These are phyloP conservation scores for Bombus terrestris DNA, from an alignment of 1,140 invertebrate genomes.

Conservation along the genomic window DNA sequence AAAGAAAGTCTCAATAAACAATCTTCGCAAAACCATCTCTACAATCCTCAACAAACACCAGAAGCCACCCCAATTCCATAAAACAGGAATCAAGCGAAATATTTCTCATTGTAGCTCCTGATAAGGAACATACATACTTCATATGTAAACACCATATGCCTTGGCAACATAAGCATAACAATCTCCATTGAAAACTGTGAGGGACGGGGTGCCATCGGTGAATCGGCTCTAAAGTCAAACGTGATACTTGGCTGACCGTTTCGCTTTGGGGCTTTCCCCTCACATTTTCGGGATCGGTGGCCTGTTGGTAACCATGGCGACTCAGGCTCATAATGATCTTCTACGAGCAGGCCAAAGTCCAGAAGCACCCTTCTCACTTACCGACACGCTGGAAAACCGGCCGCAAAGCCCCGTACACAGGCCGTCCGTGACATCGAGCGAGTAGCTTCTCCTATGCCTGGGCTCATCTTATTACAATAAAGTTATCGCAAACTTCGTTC, in stretches of 20 bases:
- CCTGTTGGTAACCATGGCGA: conserved; percentile 80
- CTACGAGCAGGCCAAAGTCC: conserved; percentile 71
- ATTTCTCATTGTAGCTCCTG: not conserved
- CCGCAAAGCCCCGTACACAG: conserved; percentile 64
- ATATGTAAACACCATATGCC: not conserved
- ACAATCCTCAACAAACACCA: too few species aligned
- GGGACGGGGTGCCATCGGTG: conserved; percentile 22
- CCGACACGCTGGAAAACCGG: conserved; percentile 75
- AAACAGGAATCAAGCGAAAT: not conserved
- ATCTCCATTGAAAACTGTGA: conserved; percentile 52
- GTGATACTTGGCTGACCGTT: conserved; percentile 80
- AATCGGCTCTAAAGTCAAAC: conserved; percentile 80
- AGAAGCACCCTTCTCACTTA: conserved; percentile 78
- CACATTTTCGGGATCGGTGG: conserved; percentile 70
- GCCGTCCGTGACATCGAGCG: conserved; percentile 45
- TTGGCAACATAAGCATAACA: conserved; percentile 74
- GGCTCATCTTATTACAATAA: conserved; percentile 80
- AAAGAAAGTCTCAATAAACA: too few species aligned
- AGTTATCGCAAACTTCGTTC: conserved; percentile 78
- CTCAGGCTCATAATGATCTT: conserved; percentile 82
- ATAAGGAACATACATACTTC: not conserved
- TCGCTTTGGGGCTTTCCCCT: conserved; percentile 70
- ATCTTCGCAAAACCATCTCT: too few species aligned
- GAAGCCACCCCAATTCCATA: not conserved
- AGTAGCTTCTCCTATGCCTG: not conserved